Percentiles rank a stretch among this genome's conserved stretches.
These are phyloP conservation scores for Aramus guarauna DNA, from an alignment of 2,113 vertebrate species.

Conservation along the genomic window DNA sequence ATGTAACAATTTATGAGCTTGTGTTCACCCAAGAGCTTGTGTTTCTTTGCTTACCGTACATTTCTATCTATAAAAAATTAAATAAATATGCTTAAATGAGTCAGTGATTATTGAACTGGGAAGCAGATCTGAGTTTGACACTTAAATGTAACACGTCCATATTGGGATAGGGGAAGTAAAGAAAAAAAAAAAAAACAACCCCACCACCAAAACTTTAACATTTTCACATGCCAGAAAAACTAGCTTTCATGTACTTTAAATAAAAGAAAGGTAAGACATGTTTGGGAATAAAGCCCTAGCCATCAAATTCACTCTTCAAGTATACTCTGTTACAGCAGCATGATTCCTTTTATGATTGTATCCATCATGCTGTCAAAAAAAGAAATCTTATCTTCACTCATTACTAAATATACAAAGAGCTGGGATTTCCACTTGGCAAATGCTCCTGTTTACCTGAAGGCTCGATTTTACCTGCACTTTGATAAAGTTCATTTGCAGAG, in stretches of 20 bases:
- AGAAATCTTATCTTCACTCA: conserved; percentile 71
- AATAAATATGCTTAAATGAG: conserved; percentile 1
- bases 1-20: background rate
- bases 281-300: background rate
- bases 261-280: conserved; percentile 19
- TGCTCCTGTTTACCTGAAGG: conserved; percentile 68
- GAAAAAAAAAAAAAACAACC: background rate
- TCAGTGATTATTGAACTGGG: background rate
- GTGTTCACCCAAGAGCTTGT: background rate
- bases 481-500: conserved; percentile 64
- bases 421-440: conserved; percentile 73
- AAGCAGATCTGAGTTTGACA: background rate
- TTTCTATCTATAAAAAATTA: background rate
- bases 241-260: conserved; percentile 27
- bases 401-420: conserved; percentile 69
- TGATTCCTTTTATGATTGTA: conserved; percentile 56
- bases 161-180: background rate
- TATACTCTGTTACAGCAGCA: background rate
- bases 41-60: background rate
- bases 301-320: conserved; percentile 16
- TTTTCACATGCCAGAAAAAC: conserved; percentile 23
- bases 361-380: conserved; percentile 67
- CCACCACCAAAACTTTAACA: background rate
- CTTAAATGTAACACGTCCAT: background rate
- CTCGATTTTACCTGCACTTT: conserved; percentile 61